Evolutionary conservation across 2,797 vertebrate species (phyloP), one percentile per base, ranked within the genome.

Genomic region (Poeciliopsis gracilis): DNA sequence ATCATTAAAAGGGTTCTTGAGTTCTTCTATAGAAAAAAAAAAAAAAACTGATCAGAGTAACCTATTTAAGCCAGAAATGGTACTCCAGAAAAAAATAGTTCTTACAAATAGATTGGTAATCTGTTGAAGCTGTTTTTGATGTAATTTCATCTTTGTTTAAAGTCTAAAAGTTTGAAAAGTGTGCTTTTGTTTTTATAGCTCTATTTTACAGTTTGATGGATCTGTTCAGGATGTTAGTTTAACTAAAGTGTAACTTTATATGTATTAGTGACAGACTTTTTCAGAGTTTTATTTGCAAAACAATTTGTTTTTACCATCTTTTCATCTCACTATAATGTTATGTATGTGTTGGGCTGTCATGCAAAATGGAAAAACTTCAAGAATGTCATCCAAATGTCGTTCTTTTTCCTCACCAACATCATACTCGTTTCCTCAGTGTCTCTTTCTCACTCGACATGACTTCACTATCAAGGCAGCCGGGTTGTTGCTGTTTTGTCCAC

Each of bases 401-500:
- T 59, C 28, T n/a, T 9, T 30, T 38, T 53, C 5, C 36, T 38
- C 11, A 12, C 55, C 11, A 23, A 10, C 4, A 36, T 36, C 28
- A 30, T 51, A 46, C 16, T 49, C 46, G 16, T 53, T 71, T 43
- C 41, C 12, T 43, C n/a, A 51, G 47, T 73, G 47, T 25, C 75
- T 18, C 38, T 47, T 55, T 5, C 38, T 57, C 49, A 63, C 30
- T 59, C 69, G n/a, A 38, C 78, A 86, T 90, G 79, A 90, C 84
- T 80, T 90, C 83, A 87, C 82, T 72, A 30, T 72, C 73, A 73
- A 89, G n/a, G 71, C 81, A 85, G 79, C 78, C 36, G 2, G 70
- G 53, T 73, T 1, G 46, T 85, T 74, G 72, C 80, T 91, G 79
- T 84, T 84, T 84, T 72, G 73, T 87, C 83, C 76, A 88, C 83